phyloP scores from a whole-genome alignment of 2,888 invertebrate species.

The Amiota mariae region DNA sequence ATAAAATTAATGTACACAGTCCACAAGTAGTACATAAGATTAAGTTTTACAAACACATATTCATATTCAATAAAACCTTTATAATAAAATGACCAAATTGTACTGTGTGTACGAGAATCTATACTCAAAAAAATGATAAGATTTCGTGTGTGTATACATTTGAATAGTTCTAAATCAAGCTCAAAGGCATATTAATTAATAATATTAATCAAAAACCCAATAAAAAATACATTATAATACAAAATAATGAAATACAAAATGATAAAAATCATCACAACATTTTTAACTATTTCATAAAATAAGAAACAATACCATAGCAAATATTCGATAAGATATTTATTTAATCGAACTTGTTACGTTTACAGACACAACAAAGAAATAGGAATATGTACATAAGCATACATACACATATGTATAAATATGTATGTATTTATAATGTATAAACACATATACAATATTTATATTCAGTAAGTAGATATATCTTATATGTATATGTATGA shows the following conservation, averaged over 20 bases:
- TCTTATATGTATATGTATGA: too few species aligned
- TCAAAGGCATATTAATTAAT: conserved; percentile 65
- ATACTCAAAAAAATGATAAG: too few species aligned
- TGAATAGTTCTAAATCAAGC: conserved; percentile 59
- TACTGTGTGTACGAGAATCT: too few species aligned
- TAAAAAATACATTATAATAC: conserved; percentile 38
- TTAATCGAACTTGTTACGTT: conserved; percentile 63
- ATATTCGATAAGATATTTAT: conserved; percentile 36
- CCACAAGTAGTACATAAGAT: too few species aligned
- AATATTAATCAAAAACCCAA: conserved; percentile 57
- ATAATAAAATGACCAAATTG: too few species aligned
- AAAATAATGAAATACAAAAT: conserved; percentile 38
- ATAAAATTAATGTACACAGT: too few species aligned
- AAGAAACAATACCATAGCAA: conserved; percentile 43
- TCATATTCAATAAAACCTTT: too few species aligned
- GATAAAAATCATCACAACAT: conserved; percentile 17
- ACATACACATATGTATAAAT: too few species aligned
- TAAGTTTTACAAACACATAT: too few species aligned
- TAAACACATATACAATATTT: too few species aligned
- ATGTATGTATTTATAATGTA: conserved; percentile 4
- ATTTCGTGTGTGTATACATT: too few species aligned
- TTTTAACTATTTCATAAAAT: conserved; percentile 44
- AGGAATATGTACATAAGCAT: neutral
- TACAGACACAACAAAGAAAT: conserved; percentile 49
- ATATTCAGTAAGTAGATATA: too few species aligned